phyloP scores from a whole-genome alignment of 2,797 vertebrate species.

The Sus cebifrons region DNA sequence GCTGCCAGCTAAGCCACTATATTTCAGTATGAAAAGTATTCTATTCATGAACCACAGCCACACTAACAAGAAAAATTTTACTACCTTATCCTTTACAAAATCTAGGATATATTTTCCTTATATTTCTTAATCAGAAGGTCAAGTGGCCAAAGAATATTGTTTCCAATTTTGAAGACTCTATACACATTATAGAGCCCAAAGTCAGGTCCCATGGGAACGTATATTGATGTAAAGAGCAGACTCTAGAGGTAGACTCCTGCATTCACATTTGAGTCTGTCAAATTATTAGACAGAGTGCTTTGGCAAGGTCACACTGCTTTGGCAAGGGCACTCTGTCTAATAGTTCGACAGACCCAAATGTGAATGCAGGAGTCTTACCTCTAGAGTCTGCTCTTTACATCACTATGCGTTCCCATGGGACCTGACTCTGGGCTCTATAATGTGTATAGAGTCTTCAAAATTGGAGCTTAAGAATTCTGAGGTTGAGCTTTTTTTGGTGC shows the following conservation, averaged over 20 bases:
- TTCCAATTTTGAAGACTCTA: neutral
- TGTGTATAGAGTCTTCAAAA: neutral
- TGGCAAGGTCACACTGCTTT: no score
- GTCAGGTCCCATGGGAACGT: neutral
- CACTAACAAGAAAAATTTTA: constrained; percentile 36
- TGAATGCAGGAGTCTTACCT: neutral
- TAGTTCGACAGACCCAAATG: neutral
- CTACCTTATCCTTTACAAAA: neutral
- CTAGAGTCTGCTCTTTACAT: neutral
- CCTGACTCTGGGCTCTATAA: neutral
- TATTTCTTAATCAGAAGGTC: neutral
- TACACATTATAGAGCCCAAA: neutral
- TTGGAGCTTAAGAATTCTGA: neutral
- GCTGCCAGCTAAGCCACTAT: neutral
- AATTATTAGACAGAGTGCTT: neutral
- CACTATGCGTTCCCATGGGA: neutral
- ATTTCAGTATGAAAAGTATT: neutral
- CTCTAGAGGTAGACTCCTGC: neutral
- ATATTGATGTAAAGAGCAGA: neutral
- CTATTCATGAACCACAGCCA: neutral
- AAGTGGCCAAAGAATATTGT: neutral
- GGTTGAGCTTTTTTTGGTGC: neutral
- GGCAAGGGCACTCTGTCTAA: neutral
- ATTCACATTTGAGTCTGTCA: neutral
- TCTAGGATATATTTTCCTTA: neutral